A percentile compares a stretch with the other conserved stretches of the same genome.
Conservation (phyloP, 2,113 vertebrate genomes). For the Larimichthys crocea region DNA sequence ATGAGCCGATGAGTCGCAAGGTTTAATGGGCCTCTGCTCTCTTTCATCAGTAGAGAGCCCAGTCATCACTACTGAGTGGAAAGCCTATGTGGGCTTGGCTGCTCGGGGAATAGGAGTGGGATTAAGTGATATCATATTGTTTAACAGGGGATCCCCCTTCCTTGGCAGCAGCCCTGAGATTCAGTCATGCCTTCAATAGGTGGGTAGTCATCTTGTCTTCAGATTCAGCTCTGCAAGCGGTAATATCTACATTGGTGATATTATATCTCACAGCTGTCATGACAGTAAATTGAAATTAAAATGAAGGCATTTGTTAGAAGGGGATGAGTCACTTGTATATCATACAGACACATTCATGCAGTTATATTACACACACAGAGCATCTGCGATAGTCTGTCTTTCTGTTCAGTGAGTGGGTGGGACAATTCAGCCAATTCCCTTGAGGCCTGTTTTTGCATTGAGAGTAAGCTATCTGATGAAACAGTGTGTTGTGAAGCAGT, state of each 20-base stretch:
- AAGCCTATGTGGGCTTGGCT: conserved; percentile 70
- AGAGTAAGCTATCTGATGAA: conserved; percentile 39
- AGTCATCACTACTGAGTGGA: conserved; percentile 76
- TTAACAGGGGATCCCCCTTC: conserved; percentile 70
- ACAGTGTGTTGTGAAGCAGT: conserved; percentile 2
- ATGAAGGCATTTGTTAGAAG: conserved; percentile 64
- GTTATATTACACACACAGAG: conserved; percentile 51
- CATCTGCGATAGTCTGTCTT: conserved; percentile 61
- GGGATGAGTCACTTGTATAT: conserved; percentile 66
- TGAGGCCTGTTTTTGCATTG: conserved; percentile 24
- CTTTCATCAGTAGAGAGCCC: conserved; percentile 80
- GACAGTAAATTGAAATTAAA: conserved; percentile 63
- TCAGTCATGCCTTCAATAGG: conserved; percentile 69
- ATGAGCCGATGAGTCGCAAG: conserved; percentile 79
- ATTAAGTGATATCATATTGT: conserved; percentile 79
- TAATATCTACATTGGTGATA: conserved; percentile 53
- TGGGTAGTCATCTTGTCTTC: conserved; percentile 56
- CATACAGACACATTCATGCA: conserved; percentile 50
- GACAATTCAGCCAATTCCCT: conserved; percentile 15
- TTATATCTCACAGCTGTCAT: conserved; percentile 70
- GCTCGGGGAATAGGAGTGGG: conserved; percentile 58
- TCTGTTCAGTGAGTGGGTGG: conserved; percentile 49
- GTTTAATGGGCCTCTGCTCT: conserved; percentile 74
- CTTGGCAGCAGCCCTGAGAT: conserved; percentile 63
- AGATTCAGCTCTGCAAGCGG: conserved; percentile 28